phyloP scores from a whole-genome alignment of 2,888 invertebrate species.

The Platerodrilus igneus region DNA sequence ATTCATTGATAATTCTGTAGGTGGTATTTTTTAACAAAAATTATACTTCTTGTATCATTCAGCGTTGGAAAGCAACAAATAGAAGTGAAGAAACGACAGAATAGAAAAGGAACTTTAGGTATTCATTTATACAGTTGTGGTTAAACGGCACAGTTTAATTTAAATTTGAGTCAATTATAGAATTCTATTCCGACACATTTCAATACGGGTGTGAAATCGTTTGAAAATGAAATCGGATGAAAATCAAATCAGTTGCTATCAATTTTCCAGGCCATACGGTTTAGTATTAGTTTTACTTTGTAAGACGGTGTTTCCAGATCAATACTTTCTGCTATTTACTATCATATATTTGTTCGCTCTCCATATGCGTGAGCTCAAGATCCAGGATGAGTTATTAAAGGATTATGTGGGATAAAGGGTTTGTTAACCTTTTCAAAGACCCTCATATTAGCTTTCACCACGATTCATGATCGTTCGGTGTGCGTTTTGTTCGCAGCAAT shows the following conservation, averaged over 20 bases:
- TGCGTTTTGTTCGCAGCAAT: no score
- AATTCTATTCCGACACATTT: conserved; percentile 45
- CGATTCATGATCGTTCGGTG: no score
- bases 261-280: conserved; percentile 46
- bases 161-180: conserved; percentile 43
- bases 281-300: conserved; percentile 31
- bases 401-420: conserved; percentile 24
- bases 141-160: conserved; percentile 36
- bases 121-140: conserved; percentile 28
- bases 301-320: conserved; percentile 19
- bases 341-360: conserved; percentile 23
- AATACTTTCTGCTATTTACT: conserved; percentile 17
- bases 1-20: no score
- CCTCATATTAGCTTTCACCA: conserved; percentile 13
- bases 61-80: no score
- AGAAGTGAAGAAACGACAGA: no score
- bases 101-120: no score
- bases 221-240: no score
- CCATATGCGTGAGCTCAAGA: conserved; percentile 25
- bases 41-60: no score
- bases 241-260: conserved; percentile 46
- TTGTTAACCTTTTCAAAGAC: conserved; percentile 18
- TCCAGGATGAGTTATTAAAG: conserved; percentile 32
- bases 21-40: no score
- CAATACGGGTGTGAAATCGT: conserved; percentile 45